Evolutionary conservation across 64 coral and sea anemone genomes (phyloP).

Genomic region (Catalaphyllia jardinei): DNA sequence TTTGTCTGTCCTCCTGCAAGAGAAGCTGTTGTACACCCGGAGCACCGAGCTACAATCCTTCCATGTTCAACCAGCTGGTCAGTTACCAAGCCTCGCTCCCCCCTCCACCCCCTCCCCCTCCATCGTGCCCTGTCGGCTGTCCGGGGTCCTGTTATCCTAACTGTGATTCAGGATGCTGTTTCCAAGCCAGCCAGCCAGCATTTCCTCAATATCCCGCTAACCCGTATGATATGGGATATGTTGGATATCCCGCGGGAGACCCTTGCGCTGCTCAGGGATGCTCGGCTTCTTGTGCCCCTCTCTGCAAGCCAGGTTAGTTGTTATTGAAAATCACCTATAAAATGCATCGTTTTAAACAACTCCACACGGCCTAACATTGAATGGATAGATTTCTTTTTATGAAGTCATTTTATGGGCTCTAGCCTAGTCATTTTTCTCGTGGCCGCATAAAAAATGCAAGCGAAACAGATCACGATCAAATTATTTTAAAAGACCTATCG

Average conservation of each 20-base stretch:
- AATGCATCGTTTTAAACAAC: background rate
- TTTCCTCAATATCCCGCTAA: slow-evolving; percentile 18
- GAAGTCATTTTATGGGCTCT: no score
- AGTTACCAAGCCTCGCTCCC: slow-evolving; percentile 76
- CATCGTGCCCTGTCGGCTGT: slow-evolving; percentile 68
- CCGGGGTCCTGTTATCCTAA: slow-evolving; percentile 70
- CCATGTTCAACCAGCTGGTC: slow-evolving; percentile 83
- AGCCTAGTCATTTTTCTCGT: no score
- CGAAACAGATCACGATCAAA: no score
- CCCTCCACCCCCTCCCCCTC: slow-evolving; percentile 74
- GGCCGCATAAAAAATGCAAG: no score
- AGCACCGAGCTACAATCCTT: slow-evolving; percentile 81
- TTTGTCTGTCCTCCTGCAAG: slow-evolving; percentile 96
- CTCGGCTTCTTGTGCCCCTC: slow-evolving; percentile 52
- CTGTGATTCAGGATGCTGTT: slow-evolving; percentile 88
- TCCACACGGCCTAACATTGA: no score
- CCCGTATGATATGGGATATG: slow-evolving; percentile 5
- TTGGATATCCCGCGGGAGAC: slow-evolving; percentile 13
- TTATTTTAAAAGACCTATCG: no score
- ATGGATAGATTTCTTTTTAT: no score
- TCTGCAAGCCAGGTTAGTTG: slow-evolving; percentile 39
- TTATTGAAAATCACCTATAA: background rate
- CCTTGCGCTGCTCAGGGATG: slow-evolving; percentile 47
- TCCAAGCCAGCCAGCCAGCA: background rate
- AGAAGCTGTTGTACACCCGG: slow-evolving; percentile 85